A percentile compares a stretch with the other conserved stretches of the same genome.
Evolutionary conservation across 2,797 vertebrate genomes (phyloP).

Genomic region (Cetoscarus ocellatus): DNA sequence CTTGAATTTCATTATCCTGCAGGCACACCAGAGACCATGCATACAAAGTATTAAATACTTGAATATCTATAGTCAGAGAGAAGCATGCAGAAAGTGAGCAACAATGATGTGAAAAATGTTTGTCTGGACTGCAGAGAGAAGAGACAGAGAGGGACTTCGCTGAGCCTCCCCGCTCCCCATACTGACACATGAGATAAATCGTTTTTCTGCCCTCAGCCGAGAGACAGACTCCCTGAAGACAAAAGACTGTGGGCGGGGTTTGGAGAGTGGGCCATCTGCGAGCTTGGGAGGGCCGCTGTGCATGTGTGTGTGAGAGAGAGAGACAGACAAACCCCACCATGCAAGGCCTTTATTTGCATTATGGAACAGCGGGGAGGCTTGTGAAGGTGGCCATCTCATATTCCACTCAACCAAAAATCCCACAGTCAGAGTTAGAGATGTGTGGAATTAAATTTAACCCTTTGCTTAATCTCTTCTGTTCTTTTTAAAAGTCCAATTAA

Average conservation of each 20-base stretch:
- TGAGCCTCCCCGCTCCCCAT: slow-evolving; percentile 64
- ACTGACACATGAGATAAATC: slow-evolving; percentile 60
- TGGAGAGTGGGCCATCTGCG: slow-evolving; percentile 78
- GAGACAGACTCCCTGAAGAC: slow-evolving; percentile 82
- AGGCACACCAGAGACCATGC: background rate
- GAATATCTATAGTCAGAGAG: background rate
- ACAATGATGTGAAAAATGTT: slow-evolving; percentile 1
- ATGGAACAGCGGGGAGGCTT: slow-evolving; percentile 45
- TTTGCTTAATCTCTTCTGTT: no score
- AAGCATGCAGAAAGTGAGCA: background rate
- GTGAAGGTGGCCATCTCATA: slow-evolving; percentile 19
- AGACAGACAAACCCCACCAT: slow-evolving; percentile 15
- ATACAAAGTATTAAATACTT: slow-evolving; percentile 8
- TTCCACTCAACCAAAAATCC: no score
- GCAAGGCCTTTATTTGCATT: slow-evolving; percentile 62
- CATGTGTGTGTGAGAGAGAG: slow-evolving; percentile 10
- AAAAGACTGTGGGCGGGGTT: slow-evolving; percentile 83
- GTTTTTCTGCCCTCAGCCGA: slow-evolving; percentile 62
- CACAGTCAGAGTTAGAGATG: no score
- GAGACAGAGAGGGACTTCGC: slow-evolving; percentile 18
- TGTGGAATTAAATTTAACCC: no score
- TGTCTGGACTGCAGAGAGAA: slow-evolving; percentile 8
- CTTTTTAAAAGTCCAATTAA: no score
- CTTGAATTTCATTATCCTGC: slow-evolving; percentile 11
- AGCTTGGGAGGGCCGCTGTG: slow-evolving; percentile 47